Percentiles rank a stretch among this genome's conserved stretches.
Conservation (phyloP, 2,888 invertebrate species). For the Xiphydria camelus region DNA sequence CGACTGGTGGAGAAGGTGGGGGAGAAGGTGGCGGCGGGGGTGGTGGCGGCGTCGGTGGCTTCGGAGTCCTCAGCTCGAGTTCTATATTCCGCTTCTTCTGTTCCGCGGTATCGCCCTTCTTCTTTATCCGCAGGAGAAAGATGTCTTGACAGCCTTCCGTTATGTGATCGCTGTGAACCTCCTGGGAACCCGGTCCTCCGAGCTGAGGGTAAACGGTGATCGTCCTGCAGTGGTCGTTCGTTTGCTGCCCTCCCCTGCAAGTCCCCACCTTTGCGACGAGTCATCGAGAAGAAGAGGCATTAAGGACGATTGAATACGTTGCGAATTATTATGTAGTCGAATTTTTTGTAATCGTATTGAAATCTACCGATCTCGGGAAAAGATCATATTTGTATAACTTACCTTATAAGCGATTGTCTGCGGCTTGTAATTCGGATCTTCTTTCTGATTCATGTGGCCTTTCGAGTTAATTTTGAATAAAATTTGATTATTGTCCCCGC, state of each 20-base stretch:
- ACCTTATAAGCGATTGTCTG: slow-evolving; percentile 43
- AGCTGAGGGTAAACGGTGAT: slow-evolving; percentile 43
- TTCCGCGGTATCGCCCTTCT: slow-evolving; percentile 30
- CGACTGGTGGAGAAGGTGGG: slow-evolving; percentile 5
- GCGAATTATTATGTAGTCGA: not conserved
- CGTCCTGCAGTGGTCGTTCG: slow-evolving; percentile 36
- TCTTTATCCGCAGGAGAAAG: slow-evolving; percentile 46
- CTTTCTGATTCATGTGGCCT: slow-evolving; percentile 23
- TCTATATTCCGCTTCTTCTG: slow-evolving; percentile 42
- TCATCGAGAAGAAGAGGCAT: too few relatives aligned
- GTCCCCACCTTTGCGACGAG: slow-evolving; percentile 3
- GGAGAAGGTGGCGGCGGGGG: slow-evolving; percentile 8
- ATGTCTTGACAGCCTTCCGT: slow-evolving; percentile 41
- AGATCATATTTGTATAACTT: too few relatives aligned
- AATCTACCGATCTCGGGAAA: too few relatives aligned
- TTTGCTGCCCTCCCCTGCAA: slow-evolving; percentile 25
- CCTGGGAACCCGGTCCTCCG: slow-evolving; percentile 30
- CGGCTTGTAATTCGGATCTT: slow-evolving; percentile 28
- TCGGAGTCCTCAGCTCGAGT: slow-evolving; percentile 48
- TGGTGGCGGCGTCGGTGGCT: slow-evolving; percentile 26
- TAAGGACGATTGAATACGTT: not conserved
- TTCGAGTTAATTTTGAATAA: slow-evolving; percentile 44
- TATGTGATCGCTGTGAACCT: slow-evolving; percentile 45
- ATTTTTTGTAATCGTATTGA: too few relatives aligned
- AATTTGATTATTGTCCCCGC: slow-evolving; percentile 43